A percentile compares a stretch with the other conserved stretches of the same genome.
Evolutionary conservation across 2,888 invertebrate genomes (phyloP).

Genomic region (Boloria euphrosyne): DNA sequence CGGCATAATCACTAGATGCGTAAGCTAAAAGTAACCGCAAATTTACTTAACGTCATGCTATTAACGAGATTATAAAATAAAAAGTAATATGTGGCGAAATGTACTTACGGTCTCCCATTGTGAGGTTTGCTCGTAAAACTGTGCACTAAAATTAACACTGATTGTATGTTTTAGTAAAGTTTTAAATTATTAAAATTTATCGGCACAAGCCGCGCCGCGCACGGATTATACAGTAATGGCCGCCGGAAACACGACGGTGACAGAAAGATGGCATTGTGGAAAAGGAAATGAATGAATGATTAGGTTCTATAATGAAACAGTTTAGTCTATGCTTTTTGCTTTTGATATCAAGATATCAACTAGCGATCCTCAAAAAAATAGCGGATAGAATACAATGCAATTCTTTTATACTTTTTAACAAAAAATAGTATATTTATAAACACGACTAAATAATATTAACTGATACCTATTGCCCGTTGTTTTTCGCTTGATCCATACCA

Average conservation of each 20-base stretch:
- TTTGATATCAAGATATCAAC: too few species aligned
- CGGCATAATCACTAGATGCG: conserved; percentile 68
- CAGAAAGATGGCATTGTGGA: conserved; percentile 34
- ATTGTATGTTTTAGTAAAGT: conserved; percentile 5
- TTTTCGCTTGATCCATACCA: too few species aligned
- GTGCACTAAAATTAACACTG: conserved; percentile 1
- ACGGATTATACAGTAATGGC: conserved; percentile 34
- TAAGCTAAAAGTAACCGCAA: conserved; percentile 53
- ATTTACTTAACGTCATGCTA: conserved; percentile 9
- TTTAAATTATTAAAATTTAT: neutral
- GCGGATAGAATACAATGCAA: too few species aligned
- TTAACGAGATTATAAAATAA: conserved; percentile 8
- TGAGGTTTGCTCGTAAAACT: conserved; percentile 5
- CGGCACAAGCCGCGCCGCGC: conserved; percentile 23
- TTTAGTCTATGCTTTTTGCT: neutral
- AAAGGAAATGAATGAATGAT: conserved; percentile 24
- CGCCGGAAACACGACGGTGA: conserved; percentile 36
- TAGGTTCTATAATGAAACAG: neutral
- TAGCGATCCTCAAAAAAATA: too few species aligned
- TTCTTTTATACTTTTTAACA: too few species aligned
- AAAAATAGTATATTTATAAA: too few species aligned
- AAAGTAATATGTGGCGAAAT: conserved; percentile 6
- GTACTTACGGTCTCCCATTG: conserved; percentile 44
- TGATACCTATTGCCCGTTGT: too few species aligned
- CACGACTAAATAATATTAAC: too few species aligned